Evolutionary conservation across 2,888 invertebrate genomes (phyloP).

Genomic region (Linyphia triangularis): DNA sequence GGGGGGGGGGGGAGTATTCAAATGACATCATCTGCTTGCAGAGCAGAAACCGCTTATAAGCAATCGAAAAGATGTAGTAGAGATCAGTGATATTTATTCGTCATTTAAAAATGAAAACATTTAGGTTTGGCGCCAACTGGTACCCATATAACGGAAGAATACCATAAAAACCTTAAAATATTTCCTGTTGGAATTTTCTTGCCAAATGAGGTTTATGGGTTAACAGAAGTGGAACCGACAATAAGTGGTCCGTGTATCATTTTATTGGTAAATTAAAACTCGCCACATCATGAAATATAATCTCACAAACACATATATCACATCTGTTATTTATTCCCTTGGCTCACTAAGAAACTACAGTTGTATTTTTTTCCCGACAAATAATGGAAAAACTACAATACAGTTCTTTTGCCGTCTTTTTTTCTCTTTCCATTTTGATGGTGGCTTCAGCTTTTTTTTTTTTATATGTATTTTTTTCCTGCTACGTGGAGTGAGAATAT

Average conservation of each 20-base stretch:
- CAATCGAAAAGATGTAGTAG: no score
- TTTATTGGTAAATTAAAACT: slow-evolving; percentile 74
- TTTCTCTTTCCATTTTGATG: slow-evolving; percentile 4
- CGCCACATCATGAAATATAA: slow-evolving; percentile 73
- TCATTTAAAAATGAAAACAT: no score
- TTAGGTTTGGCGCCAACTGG: no score
- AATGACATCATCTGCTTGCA: no score
- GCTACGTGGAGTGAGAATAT: slow-evolving; percentile 73
- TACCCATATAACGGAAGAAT: no score
- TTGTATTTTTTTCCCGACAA: slow-evolving; percentile 70
- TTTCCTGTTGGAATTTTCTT: no score
- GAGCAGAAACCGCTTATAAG: no score
- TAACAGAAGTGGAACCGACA: slow-evolving; percentile 68
- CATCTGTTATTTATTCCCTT: slow-evolving; percentile 75
- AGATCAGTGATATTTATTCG: neutral
- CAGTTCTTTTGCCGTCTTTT: slow-evolving; percentile 54
- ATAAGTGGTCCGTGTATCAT: slow-evolving; percentile 73
- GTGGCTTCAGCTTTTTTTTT: slow-evolving; percentile 47
- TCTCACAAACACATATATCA: slow-evolving; percentile 75
- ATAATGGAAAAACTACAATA: slow-evolving; percentile 74
- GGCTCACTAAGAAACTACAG: slow-evolving; percentile 75
- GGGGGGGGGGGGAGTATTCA: no score
- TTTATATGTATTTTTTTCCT: slow-evolving; percentile 30
- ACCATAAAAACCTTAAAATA: neutral
- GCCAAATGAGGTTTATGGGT: neutral